Percentiles rank a stretch among this genome's conserved stretches.
Evolutionary conservation across 2,113 vertebrate genomes (phyloP).

Genomic region (Pterocles orientalis): DNA sequence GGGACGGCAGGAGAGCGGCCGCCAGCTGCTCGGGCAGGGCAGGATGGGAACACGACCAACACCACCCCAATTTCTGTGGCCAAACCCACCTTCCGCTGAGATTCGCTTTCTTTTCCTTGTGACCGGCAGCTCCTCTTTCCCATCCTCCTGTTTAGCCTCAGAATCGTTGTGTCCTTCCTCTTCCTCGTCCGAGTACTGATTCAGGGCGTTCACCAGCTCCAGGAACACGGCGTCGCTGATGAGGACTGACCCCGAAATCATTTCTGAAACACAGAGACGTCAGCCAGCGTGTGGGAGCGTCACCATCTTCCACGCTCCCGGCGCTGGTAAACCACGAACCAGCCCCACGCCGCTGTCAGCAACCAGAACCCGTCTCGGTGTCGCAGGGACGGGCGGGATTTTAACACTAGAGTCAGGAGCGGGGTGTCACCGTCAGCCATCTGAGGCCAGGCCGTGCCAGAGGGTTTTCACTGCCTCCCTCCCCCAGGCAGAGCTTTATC

Average conservation of each 20-base stretch:
- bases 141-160: conserved; percentile 75
- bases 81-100: conserved; percentile 69
- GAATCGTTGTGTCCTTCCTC: conserved; percentile 83
- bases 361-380: neutral
- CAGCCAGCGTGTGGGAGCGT: neutral
- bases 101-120: conserved; percentile 80
- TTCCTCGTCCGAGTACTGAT: conserved; percentile 91
- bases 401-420: neutral
- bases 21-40: neutral
- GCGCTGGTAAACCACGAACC: neutral
- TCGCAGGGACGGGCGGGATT: neutral
- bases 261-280: conserved; percentile 64
- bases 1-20: neutral
- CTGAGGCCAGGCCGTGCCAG: neutral
- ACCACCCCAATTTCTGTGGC: neutral
- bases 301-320: rapidly evolving
- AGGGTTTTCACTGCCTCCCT: neutral
- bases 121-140: conserved; percentile 80
- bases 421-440: neutral
- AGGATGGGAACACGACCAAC: neutral
- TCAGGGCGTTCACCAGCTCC: conserved; percentile 93
- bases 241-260: conserved; percentile 87
- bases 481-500: neutral
- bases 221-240: conserved; percentile 95
- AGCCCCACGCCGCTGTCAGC: rapidly evolving